Conservation (phyloP, 2,888 invertebrate species). For the Hydroisotoma schaefferi region DNA sequence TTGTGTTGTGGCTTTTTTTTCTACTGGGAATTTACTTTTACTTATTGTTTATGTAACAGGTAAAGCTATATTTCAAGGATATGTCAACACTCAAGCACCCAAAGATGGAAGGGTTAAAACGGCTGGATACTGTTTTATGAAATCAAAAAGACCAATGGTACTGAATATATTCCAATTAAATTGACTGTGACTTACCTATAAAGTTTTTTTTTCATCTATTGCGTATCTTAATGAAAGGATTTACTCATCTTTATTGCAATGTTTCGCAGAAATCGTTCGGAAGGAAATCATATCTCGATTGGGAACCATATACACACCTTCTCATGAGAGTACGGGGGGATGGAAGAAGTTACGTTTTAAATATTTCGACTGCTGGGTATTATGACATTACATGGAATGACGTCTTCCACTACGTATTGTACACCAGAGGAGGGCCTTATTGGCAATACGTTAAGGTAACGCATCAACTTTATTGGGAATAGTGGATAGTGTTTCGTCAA, state of each 20-base stretch:
- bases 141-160: conserved; percentile 65
- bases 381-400: conserved; percentile 88
- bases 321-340: conserved; percentile 85
- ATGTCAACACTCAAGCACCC: conserved; percentile 65
- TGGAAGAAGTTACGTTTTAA: conserved; percentile 83
- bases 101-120: conserved; percentile 74
- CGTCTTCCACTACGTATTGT: conserved; percentile 77
- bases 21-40: neutral
- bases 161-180: conserved; percentile 49
- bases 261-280: conserved; percentile 73
- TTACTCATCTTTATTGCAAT: neutral
- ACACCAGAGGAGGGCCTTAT: conserved; percentile 95
- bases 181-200: neutral
- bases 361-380: conserved; percentile 69
- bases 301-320: conserved; percentile 70
- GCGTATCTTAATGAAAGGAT: neutral
- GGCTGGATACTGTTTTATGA: conserved; percentile 79
- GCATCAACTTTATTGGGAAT: too few relatives aligned
- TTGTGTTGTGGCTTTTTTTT: conserved; percentile 46
- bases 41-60: conserved; percentile 49
- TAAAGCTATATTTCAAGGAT: conserved; percentile 69
- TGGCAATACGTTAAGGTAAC: conserved; percentile 89
- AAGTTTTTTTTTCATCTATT: neutral
- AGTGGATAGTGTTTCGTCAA: neutral
- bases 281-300: conserved; percentile 66